Evolutionary conservation across 1,140 invertebrate genomes (phyloP).

Genomic region (Saccostrea cuccullata): DNA sequence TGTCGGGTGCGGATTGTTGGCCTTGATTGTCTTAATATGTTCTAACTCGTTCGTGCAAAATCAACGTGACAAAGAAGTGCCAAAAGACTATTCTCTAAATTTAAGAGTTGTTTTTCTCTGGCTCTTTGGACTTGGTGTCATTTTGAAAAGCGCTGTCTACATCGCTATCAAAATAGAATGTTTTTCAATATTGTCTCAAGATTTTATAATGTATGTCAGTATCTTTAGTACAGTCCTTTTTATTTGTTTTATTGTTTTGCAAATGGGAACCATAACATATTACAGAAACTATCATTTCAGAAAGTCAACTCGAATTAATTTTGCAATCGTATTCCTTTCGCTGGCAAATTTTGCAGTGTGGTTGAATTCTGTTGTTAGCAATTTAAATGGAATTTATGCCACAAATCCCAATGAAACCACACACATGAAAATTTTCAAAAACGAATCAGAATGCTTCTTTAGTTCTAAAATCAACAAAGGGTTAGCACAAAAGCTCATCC

Average conservation of each 20-base stretch:
- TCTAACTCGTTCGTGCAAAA: background rate
- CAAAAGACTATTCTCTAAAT: constrained; percentile 7
- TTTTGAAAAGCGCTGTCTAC: constrained; percentile 4
- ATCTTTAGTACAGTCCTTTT: background rate
- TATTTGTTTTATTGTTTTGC: background rate
- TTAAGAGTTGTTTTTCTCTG: background rate
- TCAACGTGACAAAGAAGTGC: background rate
- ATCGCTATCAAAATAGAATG: background rate
- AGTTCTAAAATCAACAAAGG: background rate
- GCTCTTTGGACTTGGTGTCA: constrained; percentile 4
- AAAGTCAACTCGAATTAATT: background rate
- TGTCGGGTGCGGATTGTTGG: background rate
- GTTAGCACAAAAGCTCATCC: background rate
- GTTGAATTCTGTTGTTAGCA: constrained; percentile 9
- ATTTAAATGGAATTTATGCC: background rate
- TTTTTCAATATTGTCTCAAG: background rate
- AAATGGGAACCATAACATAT: constrained; percentile 28
- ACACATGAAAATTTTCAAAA: background rate
- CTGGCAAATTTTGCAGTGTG: constrained; percentile 1
- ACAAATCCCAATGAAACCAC: background rate
- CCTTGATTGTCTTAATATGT: background rate
- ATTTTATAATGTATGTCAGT: background rate
- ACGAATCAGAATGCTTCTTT: background rate
- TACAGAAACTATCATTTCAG: background rate
- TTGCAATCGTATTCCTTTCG: background rate